These are phyloP conservation scores for Episyrphus balteatus DNA, from an alignment of 1,140 invertebrate species.

Conservation along the genomic window DNA sequence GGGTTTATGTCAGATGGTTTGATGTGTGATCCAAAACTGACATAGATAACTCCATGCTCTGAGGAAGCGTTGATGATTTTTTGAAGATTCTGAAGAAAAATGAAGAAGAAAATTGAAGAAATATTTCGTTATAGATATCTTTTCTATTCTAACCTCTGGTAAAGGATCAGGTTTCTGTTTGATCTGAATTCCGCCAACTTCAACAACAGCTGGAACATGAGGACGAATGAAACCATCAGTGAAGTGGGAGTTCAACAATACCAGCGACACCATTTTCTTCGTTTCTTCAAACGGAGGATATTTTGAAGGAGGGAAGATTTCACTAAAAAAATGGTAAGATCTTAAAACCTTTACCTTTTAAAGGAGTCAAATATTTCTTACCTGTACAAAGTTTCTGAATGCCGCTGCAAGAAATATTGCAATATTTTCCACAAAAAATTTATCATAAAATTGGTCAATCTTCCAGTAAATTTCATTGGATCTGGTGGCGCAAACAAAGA, in stretches of 20 bases:
- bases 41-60: slow-evolving; percentile 43
- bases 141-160: slow-evolving; percentile 26
- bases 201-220: slow-evolving; percentile 34
- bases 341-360: background rate
- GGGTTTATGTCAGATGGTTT: slow-evolving; percentile 27
- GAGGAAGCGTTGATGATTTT: no score
- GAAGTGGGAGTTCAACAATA: slow-evolving; percentile 25
- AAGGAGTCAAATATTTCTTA: slow-evolving; percentile 1
- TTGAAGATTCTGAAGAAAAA: slow-evolving; percentile 40
- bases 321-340: slow-evolving; percentile 5
- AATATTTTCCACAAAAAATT: background rate
- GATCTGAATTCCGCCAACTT: slow-evolving; percentile 39
- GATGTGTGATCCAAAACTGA: slow-evolving; percentile 45
- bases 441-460: background rate
- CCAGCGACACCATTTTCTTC: slow-evolving; percentile 23
- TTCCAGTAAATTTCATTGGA: no score
- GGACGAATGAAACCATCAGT: slow-evolving; percentile 32
- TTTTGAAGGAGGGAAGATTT: slow-evolving; percentile 8
- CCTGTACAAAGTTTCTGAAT: slow-evolving; percentile 9
- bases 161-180: slow-evolving; percentile 27
- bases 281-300: slow-evolving; percentile 11
- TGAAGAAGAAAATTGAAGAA: slow-evolving; percentile 14
- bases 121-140: no score
- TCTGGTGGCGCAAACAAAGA: no score
- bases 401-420: slow-evolving; percentile 1